Evolutionary conservation across 2,113 vertebrate species (phyloP), one percentile per base, ranked within the genome.

Genomic region (Xerus inauris): DNA sequence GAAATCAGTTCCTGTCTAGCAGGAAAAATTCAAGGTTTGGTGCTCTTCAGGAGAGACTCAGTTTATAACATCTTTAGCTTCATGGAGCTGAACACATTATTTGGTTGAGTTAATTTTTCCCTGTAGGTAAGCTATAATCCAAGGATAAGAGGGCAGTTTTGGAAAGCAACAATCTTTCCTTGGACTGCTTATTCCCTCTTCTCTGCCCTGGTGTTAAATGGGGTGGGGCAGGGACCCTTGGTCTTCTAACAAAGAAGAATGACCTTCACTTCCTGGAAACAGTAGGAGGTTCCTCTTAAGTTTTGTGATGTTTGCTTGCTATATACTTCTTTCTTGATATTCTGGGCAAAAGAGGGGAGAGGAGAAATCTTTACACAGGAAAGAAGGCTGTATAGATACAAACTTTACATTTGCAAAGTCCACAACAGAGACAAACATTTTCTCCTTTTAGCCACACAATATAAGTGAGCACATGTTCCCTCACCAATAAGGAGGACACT

Each of bases 41-140:
- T 76, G 51, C 19, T 91, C 81, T 93, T 97, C 54, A 45, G 76
- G 91, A 89, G 91, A 87, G 24, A 84, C 24, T 59, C 30, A 6
- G 11, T 79, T 82, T 95, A 73, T 75, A 91, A 79, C 28, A 91
- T 93, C 83, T 93, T 83, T 75, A 89, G 65, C 62, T 76, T 97
- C 47, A 69, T 69, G 69, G 69, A 89, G 57, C 62, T 71, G 51
- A 94, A 62, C 0, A 1, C 26, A 76, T 51, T n/a, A 95, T 92
- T 94, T 59, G 13, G 45, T 83, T 92, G 42, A 87, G 38, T 79
- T 82, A 92, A 82, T 79, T 69, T 94, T 97, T 83, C 73, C 47
- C 47, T 85, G 71, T 81, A 91, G 67, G 82, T 65, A 91, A 94
- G 57, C 38, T 88, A 57, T 71, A 86, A 51, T 69, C 38, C 76